Evolutionary conservation across 2,113 vertebrate species (phyloP), one percentile per base, ranked within the genome.

Genomic region (Indri indri): DNA sequence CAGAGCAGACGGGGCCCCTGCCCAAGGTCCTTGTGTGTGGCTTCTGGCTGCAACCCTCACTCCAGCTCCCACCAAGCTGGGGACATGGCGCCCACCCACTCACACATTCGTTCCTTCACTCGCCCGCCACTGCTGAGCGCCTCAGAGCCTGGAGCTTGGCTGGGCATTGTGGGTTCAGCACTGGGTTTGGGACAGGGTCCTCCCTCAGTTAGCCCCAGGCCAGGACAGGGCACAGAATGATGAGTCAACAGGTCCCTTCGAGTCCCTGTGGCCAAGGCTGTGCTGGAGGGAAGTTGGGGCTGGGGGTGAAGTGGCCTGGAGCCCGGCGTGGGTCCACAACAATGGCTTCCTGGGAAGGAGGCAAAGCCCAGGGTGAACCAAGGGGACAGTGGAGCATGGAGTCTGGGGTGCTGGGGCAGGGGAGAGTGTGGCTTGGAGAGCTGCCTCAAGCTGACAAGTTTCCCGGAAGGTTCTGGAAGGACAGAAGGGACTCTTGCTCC

Each of bases 71-170:
- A 9, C 40, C 6, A 3, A 5, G 70, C 70, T 23, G 0, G 1
- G 54, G 30, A 5, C 9, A 1, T 10, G 4, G 6, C 1, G 0
- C 11, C 61, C 9, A 2, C 4, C 9, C 12, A 2, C 9, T 17
- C 63, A 5, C 30, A 0, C 25, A 0, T 37, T 18, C 40, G 8
- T 52, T 8, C 13, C 45, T 25, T 20, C 45, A 2, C 3, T 50
- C 0, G 0, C 1, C 30, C 8, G 0, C 30, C 52, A 4, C 3
- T 0, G 37, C 68, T 11, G 30, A 34, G 2, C 3, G 4, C 47
- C 37, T 27, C 5, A 1, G 6, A 3, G 11, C 59, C 80, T 0
- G 0, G 52, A 57, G 66, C n/a, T 32, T 1, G 34, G 57, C 34
- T 1, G 50, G 18, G 32, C 30, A 4, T 20, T 0, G 22, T 0